Percentiles rank a stretch among this genome's conserved stretches.
phyloP scores from a whole-genome alignment of 1,140 invertebrate genomes.

The Teleopsis dalmanni region DNA sequence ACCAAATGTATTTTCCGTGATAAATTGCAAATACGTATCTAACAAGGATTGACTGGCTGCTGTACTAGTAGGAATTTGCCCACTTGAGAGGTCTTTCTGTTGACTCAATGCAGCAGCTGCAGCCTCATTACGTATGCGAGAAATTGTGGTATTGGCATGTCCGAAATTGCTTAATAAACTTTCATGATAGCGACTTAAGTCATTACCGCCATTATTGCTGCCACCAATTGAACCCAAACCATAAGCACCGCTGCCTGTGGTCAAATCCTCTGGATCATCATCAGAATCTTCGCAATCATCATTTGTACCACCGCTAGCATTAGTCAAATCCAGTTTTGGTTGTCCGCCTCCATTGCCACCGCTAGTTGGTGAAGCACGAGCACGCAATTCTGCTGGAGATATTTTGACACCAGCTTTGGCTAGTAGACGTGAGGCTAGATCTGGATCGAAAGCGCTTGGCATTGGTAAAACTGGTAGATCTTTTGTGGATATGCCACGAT shows the following conservation, averaged over 20 bases:
- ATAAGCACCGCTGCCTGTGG: slow-evolving; percentile 47
- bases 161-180: slow-evolving; percentile 47
- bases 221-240: slow-evolving; percentile 19
- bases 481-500: slow-evolving; percentile 85
- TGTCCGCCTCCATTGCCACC: slow-evolving; percentile 65
- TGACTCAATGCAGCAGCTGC: slow-evolving; percentile 47
- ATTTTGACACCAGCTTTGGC: slow-evolving; percentile 83
- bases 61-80: slow-evolving; percentile 41
- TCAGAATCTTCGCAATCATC: slow-evolving; percentile 48
- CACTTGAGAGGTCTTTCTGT: slow-evolving; percentile 45
- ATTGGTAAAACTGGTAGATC: slow-evolving; percentile 83
- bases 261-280: slow-evolving; percentile 73
- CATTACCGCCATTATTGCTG: slow-evolving; percentile 15
- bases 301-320: slow-evolving; percentile 49
- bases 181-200: slow-evolving; percentile 37
- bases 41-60: slow-evolving; percentile 63
- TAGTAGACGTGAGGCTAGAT: slow-evolving; percentile 70
- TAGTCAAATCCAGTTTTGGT: slow-evolving; percentile 58
- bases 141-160: slow-evolving; percentile 53
- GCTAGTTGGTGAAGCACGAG: slow-evolving; percentile 68
- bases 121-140: slow-evolving; percentile 46
- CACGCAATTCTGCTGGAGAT: slow-evolving; percentile 70
- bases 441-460: slow-evolving; percentile 83
- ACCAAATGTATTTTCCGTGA: slow-evolving; percentile 69
- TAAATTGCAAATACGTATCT: slow-evolving; percentile 77